Evolutionary conservation across 2,113 vertebrate genomes (phyloP), one percentile per base, ranked within the genome.

Genomic region (Dasyornis broadbenti): DNA sequence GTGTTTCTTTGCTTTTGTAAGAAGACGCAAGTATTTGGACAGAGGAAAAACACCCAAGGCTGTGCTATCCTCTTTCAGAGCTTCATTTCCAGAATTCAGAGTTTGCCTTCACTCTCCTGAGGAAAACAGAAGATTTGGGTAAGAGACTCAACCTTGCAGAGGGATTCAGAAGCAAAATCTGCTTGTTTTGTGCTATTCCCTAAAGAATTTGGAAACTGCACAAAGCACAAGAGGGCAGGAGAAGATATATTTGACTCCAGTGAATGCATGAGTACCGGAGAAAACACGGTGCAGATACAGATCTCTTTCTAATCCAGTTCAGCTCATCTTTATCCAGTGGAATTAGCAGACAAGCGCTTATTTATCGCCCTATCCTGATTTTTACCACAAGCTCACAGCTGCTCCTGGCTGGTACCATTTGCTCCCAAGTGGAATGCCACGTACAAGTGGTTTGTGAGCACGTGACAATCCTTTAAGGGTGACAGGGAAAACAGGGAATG

Each of bases 401-500:
- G 45, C 27, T 91, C n/a, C 71, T 80, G 37, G 50, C 30, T 93
- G 39, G 28, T 61, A 61, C 30, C 40, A 65, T 88, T 27, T 57
- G 53, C 28, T 76, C 39, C 47, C 0, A 5, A 54, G 52, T 49
- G 52, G 17, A 53, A 68, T 12, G 16, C 35, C 0, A 0, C 2
- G 2, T 39, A 13, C 24, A 56, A 70, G 71, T 49, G 66, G 35
- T 45, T 88, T 47, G 54, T 77, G 76, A 83, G n/a, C 1, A 0
- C 15, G 47, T 70, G 79, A 59, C n/a, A 70, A 35, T 28, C 13
- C 53, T 75, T 63, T 49, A 68, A 40, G 9, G 28, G 45, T 35
- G 71, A 54, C 23, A 42, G 52, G 35, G 47, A 63, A 85, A 86
- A 33, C 15, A 73, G 71, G 39, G 20, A 50, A n/a, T 54, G 90